Percentiles rank a stretch among this genome's conserved stretches.
Evolutionary conservation across 2,113 vertebrate species (phyloP).

Genomic region (human (Homo sapiens)): DNA sequence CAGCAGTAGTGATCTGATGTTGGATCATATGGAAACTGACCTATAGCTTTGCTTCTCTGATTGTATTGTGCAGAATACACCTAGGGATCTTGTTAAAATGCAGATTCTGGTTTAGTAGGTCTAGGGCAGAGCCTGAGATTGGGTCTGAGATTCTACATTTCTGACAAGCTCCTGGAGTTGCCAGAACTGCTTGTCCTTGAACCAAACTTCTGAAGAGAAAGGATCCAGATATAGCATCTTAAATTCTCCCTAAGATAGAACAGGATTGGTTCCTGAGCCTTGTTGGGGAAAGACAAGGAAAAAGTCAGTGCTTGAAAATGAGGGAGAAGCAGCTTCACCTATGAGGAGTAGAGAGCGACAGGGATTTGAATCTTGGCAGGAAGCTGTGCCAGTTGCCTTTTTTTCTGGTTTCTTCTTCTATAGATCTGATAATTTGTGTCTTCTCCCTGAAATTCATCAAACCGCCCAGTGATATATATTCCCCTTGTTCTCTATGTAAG

Average conservation of each 20-base stretch:
- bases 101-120: not conserved
- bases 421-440: not conserved
- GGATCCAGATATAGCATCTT: not conserved
- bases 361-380: not conserved
- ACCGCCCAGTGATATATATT: not conserved
- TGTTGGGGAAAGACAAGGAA: not conserved
- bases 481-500: not conserved
- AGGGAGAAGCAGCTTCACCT: not conserved
- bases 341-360: not conserved
- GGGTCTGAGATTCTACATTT: not conserved
- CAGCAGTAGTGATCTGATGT: not conserved
- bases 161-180: not conserved
- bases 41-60: not conserved
- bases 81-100: not conserved
- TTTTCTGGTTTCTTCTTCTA: not conserved
- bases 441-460: conserved; percentile 11
- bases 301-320: fast-evolving
- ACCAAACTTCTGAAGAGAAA: not conserved
- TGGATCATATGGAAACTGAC: not conserved
- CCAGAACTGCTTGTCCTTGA: not conserved
- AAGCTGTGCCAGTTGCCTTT: not conserved
- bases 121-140: not conserved
- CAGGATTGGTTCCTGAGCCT: not conserved
- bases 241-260: not conserved
- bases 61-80: not conserved